Base-by-base conservation (phyloP, 2,888 invertebrate genomes). In the Andrena bucephala region DNA sequence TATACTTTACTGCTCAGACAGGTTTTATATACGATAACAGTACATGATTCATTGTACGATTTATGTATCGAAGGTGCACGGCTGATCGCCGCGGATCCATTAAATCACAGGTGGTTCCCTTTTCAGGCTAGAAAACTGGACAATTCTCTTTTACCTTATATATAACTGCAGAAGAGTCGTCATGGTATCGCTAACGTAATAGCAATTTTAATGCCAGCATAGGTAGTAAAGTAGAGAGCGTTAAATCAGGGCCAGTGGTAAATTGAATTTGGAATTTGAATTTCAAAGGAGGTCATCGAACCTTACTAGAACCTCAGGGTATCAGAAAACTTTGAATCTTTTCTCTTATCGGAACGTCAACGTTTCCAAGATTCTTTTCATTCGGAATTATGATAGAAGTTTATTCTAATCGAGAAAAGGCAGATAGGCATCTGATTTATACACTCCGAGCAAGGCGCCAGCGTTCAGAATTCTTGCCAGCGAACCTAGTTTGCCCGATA, bases 1-100 rank as follows among this genome's bases (percentile, higher is more conserved):
- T 87, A 87, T 66, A 89, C 89, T 90, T 42, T 86, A 87, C 85
- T 85, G 84, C 81, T 81, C 75, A 73, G 82, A 78, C 81, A 81
- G 82, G 81, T 76, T 76, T 57, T 79, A 65, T 78, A 68, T 70
- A 54, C 70, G 77, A 76, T 68, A 81, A 77, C 82, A 82, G 75
- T 74, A 68, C 84, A 85, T 68, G 67, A 82, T 80, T 79, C 86
- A 81, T 84, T 67, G 73, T 57, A 68, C 73, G 79, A 84, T 82
- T 82, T 70, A 79, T 71, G 69, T 71, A 80, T 81, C 67, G 74
- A 42, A 62, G 77, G 20, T 66, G 52, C 81, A 59, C 31, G 67
- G 63, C 60, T 68, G 79, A 73, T 62, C 69, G 69, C 20, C 60
- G 60, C 76, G 72, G 72, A 82, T 73, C 72, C 78, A 81, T 81